phyloP scores from a whole-genome alignment of 2,888 invertebrate species.

The Tinea trinotella region DNA sequence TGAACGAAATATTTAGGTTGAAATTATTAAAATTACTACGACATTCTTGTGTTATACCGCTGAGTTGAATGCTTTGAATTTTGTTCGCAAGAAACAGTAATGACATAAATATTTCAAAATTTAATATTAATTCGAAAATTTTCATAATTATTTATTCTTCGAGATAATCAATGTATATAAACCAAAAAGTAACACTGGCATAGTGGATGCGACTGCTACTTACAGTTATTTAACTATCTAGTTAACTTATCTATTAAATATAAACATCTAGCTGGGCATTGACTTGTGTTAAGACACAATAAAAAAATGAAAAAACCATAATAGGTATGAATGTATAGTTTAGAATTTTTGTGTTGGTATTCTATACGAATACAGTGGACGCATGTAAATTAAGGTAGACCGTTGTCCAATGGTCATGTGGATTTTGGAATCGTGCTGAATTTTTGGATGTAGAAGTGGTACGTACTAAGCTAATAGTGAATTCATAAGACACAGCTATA shows the following conservation, averaged over 20 bases:
- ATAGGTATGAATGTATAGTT: no score
- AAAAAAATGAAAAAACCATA: no score
- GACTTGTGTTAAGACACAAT: no score
- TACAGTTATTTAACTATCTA: no score
- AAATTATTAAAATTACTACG: conserved; percentile 64
- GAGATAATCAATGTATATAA: no score
- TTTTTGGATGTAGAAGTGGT: conserved; percentile 52
- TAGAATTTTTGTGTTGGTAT: no score
- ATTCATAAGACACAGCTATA: conserved; percentile 47
- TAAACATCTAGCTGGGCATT: no score
- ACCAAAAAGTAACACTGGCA: no score
- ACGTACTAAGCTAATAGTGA: conserved; percentile 47
- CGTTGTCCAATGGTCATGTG: conserved; percentile 48
- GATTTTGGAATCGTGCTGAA: conserved; percentile 59
- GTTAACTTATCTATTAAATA: no score
- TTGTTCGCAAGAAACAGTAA: neutral
- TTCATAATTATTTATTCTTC: no score
- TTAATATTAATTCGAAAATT: conserved; percentile 58
- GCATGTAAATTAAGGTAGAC: conserved; percentile 50
- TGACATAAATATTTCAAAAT: neutral
- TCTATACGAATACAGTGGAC: no score
- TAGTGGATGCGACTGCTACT: no score
- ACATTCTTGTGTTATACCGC: conserved; percentile 33
- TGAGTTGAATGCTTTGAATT: neutral
- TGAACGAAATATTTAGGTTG: conserved; percentile 65